These are phyloP conservation scores for Aeoliscus strigatus DNA, from an alignment of 2,797 vertebrate genomes.

Conservation along the genomic window DNA sequence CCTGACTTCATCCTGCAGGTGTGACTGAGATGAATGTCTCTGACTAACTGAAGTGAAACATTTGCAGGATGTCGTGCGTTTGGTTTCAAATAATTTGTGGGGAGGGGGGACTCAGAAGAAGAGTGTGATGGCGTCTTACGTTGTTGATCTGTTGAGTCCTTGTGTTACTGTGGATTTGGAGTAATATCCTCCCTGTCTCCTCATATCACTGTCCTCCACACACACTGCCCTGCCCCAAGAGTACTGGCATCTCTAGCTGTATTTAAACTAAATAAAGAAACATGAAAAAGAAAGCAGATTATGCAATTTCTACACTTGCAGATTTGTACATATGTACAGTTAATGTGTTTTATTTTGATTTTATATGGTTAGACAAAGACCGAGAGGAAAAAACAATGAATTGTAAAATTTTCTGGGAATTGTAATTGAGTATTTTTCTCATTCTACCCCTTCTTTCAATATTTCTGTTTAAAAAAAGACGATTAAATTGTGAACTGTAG, in stretches of 20 bases:
- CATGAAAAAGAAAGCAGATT: slow-evolving; percentile 79
- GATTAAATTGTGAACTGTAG: slow-evolving; percentile 79
- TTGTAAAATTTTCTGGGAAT: slow-evolving; percentile 76
- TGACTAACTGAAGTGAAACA: slow-evolving; percentile 7
- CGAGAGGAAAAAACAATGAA: slow-evolving; percentile 66
- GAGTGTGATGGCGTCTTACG: slow-evolving; percentile 39
- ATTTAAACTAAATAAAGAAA: slow-evolving; percentile 69
- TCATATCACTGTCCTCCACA: slow-evolving; percentile 56
- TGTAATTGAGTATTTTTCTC: slow-evolving; percentile 78
- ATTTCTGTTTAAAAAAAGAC: slow-evolving; percentile 70
- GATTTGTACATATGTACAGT: slow-evolving; percentile 85
- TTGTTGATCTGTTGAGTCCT: slow-evolving; percentile 51
- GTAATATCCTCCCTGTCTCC: slow-evolving; percentile 48
- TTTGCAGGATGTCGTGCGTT: slow-evolving; percentile 40
- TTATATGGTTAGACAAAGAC: slow-evolving; percentile 76
- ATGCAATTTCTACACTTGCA: slow-evolving; percentile 86
- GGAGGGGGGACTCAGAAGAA: slow-evolving; percentile 12
- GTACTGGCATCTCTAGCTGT: slow-evolving; percentile 77
- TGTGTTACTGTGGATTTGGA: slow-evolving; percentile 61
- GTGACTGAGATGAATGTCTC: slow-evolving; percentile 4
- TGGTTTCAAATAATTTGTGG: slow-evolving; percentile 40
- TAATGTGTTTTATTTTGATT: slow-evolving; percentile 86
- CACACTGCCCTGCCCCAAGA: slow-evolving; percentile 64
- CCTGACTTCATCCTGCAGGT: slow-evolving; percentile 3
- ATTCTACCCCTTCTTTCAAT: slow-evolving; percentile 73